Conservation (phyloP, 2,113 vertebrate species). For the Sakesphorus luctuosus region DNA sequence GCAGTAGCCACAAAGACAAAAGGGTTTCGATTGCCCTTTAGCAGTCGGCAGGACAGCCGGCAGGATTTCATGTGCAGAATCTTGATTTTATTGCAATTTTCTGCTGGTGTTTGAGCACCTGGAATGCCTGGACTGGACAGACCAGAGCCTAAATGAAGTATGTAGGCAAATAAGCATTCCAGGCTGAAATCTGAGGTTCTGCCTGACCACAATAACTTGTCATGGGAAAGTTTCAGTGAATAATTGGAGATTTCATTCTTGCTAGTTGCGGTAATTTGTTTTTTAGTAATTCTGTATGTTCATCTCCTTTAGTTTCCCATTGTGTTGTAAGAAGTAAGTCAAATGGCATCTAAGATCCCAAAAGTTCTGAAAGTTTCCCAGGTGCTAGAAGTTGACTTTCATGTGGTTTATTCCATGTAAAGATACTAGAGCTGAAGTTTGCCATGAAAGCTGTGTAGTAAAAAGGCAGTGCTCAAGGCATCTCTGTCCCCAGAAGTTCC, state of each 20-base stretch:
- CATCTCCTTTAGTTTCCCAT: neutral
- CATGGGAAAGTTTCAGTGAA: neutral
- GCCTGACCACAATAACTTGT: neutral
- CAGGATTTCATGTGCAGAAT: neutral
- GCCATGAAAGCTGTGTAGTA: neutral
- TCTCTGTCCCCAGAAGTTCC: neutral
- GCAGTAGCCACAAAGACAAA: neutral
- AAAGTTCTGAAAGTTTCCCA: neutral
- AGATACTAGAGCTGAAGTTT: neutral
- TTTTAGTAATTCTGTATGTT: neutral
- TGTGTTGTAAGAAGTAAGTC: neutral
- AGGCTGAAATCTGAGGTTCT: neutral
- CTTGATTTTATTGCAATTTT: neutral
- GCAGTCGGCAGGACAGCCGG: neutral
- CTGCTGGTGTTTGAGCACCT: neutral
- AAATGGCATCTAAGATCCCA: neutral
- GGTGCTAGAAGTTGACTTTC: neutral
- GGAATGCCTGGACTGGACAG: neutral
- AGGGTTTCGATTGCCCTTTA: neutral
- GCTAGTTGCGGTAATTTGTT: neutral
- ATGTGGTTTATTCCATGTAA: neutral
- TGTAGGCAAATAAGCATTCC: neutral
- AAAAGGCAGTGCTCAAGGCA: neutral
- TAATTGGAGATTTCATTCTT: neutral
- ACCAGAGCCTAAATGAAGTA: neutral